Percentiles rank a stretch among this genome's conserved stretches.
These are phyloP conservation scores for Trachythela sp. DNA, from an alignment of 64 coral and sea anemone genomes.

Conservation along the genomic window DNA sequence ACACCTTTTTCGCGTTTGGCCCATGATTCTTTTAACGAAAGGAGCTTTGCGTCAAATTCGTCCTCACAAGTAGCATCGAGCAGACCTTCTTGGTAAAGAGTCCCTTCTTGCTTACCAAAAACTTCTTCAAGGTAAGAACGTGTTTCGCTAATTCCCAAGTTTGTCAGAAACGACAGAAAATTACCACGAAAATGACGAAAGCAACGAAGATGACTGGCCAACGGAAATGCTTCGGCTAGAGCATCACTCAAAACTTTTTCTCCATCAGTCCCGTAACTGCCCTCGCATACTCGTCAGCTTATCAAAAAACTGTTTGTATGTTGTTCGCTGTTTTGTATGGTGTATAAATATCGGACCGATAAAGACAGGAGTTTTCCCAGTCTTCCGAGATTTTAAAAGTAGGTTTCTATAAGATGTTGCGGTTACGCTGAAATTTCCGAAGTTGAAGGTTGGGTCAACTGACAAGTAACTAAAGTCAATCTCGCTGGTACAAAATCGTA, in stretches of 20 bases:
- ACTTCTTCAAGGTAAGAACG: background rate
- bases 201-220: background rate
- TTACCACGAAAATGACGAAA: background rate
- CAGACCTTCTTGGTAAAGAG: background rate
- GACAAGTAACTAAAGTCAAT: conserved; percentile 7
- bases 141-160: background rate
- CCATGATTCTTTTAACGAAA: background rate
- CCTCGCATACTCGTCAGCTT: too few species aligned
- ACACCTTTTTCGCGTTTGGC: background rate
- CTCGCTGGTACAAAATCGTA: conserved; percentile 3
- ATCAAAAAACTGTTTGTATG: background rate
- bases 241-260: background rate
- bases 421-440: conserved; percentile 12
- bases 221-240: background rate
- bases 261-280: background rate
- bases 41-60: background rate
- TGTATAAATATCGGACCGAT: background rate
- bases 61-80: background rate
- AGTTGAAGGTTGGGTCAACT: conserved; percentile 21
- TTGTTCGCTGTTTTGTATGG: background rate
- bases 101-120: background rate
- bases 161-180: background rate
- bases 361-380: background rate
- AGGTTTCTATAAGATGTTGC: background rate
- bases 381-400: background rate